A percentile compares a stretch with the other conserved stretches of the same genome.
Conservation (phyloP, 1,140 invertebrate genomes). For the Pseudomyrmex flavicornis region DNA sequence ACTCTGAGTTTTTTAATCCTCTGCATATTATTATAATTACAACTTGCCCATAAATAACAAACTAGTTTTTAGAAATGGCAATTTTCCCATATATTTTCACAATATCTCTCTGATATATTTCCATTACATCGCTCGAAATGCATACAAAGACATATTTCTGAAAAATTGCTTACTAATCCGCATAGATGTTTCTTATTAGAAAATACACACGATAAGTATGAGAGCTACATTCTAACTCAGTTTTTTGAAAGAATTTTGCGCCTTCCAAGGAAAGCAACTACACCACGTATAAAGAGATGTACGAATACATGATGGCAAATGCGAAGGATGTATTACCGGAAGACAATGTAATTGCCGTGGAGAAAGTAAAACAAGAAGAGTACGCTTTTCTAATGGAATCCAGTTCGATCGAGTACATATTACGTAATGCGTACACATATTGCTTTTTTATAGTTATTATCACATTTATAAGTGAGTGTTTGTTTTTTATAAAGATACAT, state of each 20-base stretch:
- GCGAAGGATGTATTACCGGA: constrained; percentile 88
- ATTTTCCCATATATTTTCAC: too few relatives aligned
- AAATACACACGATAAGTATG: constrained; percentile 21
- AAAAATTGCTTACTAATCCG: constrained; percentile 13
- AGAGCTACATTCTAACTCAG: constrained; percentile 52
- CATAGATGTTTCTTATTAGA: too few relatives aligned
- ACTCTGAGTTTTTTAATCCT: neutral
- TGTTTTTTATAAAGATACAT: constrained; percentile 85
- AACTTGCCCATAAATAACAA: too few relatives aligned
- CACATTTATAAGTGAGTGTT: neutral
- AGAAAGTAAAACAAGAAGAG: constrained; percentile 86
- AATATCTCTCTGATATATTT: neutral
- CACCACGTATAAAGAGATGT: constrained; percentile 88
- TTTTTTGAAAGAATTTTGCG: constrained; percentile 79
- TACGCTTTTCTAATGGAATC: constrained; percentile 96
- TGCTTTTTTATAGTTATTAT: neutral
- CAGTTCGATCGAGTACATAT: constrained; percentile 89
- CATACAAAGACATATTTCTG: neutral
- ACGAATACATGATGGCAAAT: constrained; percentile 90
- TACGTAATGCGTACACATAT: neutral
- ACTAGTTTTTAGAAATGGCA: too few relatives aligned
- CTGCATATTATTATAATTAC: neutral
- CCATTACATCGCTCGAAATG: neutral
- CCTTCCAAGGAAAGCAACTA: constrained; percentile 90
- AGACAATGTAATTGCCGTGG: constrained; percentile 90